Evolutionary conservation across 1,140 invertebrate species (phyloP).

Genomic region (Lasioglossum albipes): DNA sequence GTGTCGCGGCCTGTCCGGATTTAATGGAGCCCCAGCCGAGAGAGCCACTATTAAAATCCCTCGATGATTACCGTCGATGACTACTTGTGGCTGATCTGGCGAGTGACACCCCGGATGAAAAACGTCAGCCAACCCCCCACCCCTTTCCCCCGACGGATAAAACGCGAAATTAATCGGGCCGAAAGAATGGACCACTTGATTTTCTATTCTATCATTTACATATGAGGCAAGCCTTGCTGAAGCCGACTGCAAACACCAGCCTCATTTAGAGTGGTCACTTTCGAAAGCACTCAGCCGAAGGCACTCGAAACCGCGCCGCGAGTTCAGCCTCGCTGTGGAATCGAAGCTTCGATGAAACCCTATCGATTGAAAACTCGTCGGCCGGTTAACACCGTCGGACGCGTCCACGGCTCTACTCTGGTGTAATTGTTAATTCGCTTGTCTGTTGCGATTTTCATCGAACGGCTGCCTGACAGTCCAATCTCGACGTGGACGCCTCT

Average conservation of each 20-base stretch:
- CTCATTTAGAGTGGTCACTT: conserved; percentile 68
- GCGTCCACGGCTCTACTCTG: background rate
- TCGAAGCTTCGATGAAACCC: conserved; percentile 44
- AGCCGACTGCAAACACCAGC: conserved; percentile 66
- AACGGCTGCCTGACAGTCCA: too few species aligned
- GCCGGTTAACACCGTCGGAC: background rate
- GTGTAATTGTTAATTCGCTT: conserved; percentile 27
- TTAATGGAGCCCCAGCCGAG: background rate
- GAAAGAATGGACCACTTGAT: conserved; percentile 57
- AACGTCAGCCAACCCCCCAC: conserved; percentile 18
- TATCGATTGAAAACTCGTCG: conserved; percentile 56
- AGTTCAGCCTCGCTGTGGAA: conserved; percentile 36
- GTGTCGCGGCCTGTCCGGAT: background rate
- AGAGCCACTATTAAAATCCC: background rate
- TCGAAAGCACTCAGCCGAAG: conserved; percentile 63
- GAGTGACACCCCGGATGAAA: conserved; percentile 22
- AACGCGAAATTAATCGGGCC: conserved; percentile 52
- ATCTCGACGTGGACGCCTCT: too few species aligned
- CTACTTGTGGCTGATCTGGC: background rate
- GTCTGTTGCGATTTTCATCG: conserved; percentile 1
- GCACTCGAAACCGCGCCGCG: conserved; percentile 58
- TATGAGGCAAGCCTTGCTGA: conserved; percentile 62
- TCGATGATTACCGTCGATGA: conserved; percentile 19
- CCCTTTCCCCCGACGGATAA: conserved; percentile 16
- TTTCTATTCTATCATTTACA: conserved; percentile 69